Conservation (phyloP, 2,113 vertebrate species). For the Psittacara wagleri region DNA sequence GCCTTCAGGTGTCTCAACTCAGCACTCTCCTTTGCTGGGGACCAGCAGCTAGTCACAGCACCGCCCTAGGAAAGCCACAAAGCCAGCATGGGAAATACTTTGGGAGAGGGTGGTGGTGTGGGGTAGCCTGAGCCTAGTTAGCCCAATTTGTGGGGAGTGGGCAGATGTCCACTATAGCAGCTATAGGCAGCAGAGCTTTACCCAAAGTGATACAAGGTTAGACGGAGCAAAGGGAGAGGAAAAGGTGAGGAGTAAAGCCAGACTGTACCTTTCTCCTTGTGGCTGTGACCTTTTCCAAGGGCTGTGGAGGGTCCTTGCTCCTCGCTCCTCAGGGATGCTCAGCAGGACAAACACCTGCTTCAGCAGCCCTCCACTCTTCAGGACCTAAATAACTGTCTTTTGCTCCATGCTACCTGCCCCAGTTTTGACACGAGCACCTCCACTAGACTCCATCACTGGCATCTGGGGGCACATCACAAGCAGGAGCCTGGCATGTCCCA, state of each 20-base stretch:
- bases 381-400: neutral
- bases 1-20: neutral
- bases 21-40: neutral
- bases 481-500: neutral
- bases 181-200: neutral
- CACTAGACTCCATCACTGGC: fast-evolving
- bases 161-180: neutral
- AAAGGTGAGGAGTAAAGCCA: neutral
- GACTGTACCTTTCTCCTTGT: neutral
- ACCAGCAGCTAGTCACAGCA: neutral
- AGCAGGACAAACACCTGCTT: neutral
- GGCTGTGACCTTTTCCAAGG: neutral
- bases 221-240: neutral
- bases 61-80: neutral
- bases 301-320: neutral
- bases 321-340: neutral
- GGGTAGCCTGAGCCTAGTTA: neutral
- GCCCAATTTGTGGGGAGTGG: neutral
- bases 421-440: neutral
- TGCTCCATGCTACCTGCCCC: neutral
- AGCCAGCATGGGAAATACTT: neutral
- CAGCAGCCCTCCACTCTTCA: neutral
- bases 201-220: neutral
- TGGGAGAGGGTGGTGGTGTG: neutral
- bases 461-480: fast-evolving